phyloP scores from a whole-genome alignment of 2,888 invertebrate genomes.

The Sarcophaga caerulescens region DNA sequence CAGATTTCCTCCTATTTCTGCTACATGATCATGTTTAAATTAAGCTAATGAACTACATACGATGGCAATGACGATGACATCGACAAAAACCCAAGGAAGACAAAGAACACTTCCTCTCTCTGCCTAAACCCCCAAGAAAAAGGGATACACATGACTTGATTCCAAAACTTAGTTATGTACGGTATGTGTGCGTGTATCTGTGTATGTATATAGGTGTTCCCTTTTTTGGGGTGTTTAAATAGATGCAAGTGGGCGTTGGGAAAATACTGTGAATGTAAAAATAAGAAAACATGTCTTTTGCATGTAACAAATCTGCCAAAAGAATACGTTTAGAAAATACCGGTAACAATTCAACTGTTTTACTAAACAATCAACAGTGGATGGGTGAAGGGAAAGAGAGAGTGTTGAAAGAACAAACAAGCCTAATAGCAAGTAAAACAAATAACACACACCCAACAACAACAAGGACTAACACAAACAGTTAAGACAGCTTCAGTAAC shows the following conservation, averaged over 20 bases:
- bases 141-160: conserved; percentile 34
- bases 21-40: conserved; percentile 77
- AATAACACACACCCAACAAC: not conserved
- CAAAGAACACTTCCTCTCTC: conserved; percentile 51
- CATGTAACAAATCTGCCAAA: not conserved
- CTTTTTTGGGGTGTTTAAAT: not conserved
- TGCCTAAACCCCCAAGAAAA: conserved; percentile 6
- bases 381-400: not conserved
- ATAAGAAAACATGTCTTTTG: not conserved
- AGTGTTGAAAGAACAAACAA: conserved; percentile 37
- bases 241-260: not conserved
- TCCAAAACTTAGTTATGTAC: not conserved
- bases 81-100: conserved; percentile 11
- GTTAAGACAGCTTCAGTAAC: not conserved
- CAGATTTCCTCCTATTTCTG: conserved; percentile 62
- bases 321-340: conserved; percentile 2
- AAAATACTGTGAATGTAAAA: not conserved
- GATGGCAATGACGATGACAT: conserved; percentile 35
- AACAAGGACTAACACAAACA: not conserved
- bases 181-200: not conserved
- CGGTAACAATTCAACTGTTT: conserved; percentile 43
- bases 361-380: not conserved
- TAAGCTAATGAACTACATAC: conserved; percentile 74
- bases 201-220: no score
- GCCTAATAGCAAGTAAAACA: conserved; percentile 19